Evolutionary conservation across 2,113 vertebrate species (phyloP).

Genomic region (Natator depressus): DNA sequence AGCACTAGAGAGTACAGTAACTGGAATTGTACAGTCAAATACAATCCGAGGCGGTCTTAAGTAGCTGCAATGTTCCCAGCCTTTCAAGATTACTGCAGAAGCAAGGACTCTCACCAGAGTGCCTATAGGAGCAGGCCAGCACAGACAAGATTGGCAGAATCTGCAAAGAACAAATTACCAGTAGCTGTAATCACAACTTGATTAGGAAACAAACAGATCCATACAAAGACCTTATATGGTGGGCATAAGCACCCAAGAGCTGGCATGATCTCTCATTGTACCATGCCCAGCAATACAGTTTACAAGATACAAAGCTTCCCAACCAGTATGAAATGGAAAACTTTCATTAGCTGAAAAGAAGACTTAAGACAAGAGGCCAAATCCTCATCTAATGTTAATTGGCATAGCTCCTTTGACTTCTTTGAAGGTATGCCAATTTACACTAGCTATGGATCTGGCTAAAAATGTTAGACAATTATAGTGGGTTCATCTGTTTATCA

Average conservation of each 20-base stretch:
- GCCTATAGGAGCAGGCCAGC: neutral
- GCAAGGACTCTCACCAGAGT: neutral
- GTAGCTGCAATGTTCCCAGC: neutral
- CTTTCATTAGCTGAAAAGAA: neutral
- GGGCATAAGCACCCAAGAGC: fast-evolving
- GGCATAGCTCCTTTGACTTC: neutral
- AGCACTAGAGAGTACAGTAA: neutral
- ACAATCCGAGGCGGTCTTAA: neutral
- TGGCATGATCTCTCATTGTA: fast-evolving
- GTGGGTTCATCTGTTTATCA: neutral
- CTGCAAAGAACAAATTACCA: fast-evolving
- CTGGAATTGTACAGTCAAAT: neutral
- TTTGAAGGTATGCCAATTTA: neutral
- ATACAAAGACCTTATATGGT: neutral
- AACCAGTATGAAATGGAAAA: neutral
- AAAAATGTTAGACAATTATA: neutral
- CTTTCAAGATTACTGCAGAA: neutral
- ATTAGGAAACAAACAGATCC: neutral
- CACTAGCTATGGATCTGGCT: neutral
- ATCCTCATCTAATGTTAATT: neutral
- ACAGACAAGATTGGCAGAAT: neutral
- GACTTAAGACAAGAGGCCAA: neutral
- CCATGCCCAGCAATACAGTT: neutral
- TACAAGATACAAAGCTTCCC: neutral
- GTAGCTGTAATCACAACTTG: fast-evolving